Base-by-base conservation (phyloP, 2,888 invertebrate species). In the Ferrisia virgata region DNA sequence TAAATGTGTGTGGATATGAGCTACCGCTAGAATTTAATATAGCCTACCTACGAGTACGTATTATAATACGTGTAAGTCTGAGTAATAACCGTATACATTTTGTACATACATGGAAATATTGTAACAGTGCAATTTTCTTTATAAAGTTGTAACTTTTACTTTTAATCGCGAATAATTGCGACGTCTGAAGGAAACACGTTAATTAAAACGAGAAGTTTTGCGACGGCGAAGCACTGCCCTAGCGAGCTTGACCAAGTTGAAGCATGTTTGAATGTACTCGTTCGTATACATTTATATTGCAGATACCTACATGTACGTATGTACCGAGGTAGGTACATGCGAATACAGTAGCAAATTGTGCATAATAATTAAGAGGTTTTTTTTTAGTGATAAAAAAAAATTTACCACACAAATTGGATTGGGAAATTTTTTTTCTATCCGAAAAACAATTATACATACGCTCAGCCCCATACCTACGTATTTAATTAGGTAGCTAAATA, bases 81-180 rank as follows among this genome's bases (percentile, higher is more conserved):
- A n/a, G n/a, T n/a, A n/a, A n/a, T n/a, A n/a, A n/a, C n/a, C n/a
- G n/a, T n/a, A n/a, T n/a, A n/a, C n/a, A n/a, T n/a, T n/a, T n/a
- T 40, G 40, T 11, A 40, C 40, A 40, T 18, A 33, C 72, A 33
- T 72, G 72, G n/a, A 3, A 4, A 18, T 5, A 28, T 31, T 33
- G 33, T n/a, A n/a, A n/a, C n/a, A 33, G 25, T 6, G 72, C n/a
- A 13, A 6, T 33, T 72, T 64, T 31, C 72, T 18, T 72, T 72
- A 72, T 72, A 33, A 72, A 72, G 72, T 72, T 72, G 72, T 72
- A 72, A 72, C 72, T 72, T 72, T 72, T 72, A 72, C 72, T 72
- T 72, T 72, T 72, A 33, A 72, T 72, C 72, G 72, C 31, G 72
- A 72, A 72, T 72, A 72, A 72, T 72, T 72, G 72, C 31, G 36